phyloP scores from a whole-genome alignment of 1,140 invertebrate genomes.

The Vanessa tameamea region DNA sequence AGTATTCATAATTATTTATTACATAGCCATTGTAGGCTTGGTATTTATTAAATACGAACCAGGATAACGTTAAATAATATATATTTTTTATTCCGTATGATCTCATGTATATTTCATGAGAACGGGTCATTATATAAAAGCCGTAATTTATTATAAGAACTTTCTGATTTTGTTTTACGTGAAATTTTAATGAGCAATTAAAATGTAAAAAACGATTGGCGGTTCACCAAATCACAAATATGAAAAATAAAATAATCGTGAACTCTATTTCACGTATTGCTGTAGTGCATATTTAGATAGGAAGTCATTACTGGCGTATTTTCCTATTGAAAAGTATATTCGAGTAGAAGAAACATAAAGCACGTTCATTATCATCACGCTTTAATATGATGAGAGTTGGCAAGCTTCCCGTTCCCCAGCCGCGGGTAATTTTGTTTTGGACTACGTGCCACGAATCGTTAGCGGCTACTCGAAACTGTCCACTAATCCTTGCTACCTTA shows the following conservation, averaged over 20 bases:
- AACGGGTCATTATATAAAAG: not conserved
- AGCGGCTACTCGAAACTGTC: constrained; percentile 52
- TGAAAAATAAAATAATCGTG: not conserved
- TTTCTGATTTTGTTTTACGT: not conserved
- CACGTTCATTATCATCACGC: constrained; percentile 66
- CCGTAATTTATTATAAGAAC: not conserved
- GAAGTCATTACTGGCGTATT: constrained; percentile 8
- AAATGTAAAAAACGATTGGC: not conserved
- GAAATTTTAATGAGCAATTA: constrained; percentile 10
- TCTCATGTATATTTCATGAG: not conserved
- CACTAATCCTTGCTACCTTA: constrained; percentile 48
- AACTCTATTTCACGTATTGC: constrained; percentile 1
- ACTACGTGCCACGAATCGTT: constrained; percentile 66
- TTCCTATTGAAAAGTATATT: constrained; percentile 21
- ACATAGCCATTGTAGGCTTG: too few species aligned
- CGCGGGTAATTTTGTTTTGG: constrained; percentile 67
- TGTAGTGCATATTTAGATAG: not conserved
- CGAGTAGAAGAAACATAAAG: constrained; percentile 29
- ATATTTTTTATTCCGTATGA: too few species aligned
- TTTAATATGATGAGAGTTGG: constrained; percentile 74
- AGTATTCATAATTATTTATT: too few species aligned
- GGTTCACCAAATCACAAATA: constrained; percentile 12
- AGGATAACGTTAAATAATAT: too few species aligned
- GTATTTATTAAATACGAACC: too few species aligned
- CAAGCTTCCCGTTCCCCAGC: constrained; percentile 59